Base-by-base conservation (phyloP, 1,140 invertebrate species). In the Magallana angulata region DNA sequence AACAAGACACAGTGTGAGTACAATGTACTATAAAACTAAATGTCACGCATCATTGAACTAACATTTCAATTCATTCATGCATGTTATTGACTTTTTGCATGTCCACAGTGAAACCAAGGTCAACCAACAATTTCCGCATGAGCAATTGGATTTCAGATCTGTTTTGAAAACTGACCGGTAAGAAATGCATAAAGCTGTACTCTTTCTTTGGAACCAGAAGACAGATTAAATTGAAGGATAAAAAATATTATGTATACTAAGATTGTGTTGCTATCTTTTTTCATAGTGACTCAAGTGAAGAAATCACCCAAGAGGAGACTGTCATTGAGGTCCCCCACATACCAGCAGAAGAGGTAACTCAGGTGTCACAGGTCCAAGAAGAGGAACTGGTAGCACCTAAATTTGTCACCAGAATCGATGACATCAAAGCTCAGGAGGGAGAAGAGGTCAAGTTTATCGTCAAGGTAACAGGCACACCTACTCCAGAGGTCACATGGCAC, bases 371-470 rank as follows among this genome's bases (percentile, higher is more conserved):
- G 86, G 80, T 85, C 36, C 89, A 91, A 57, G 71, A 90, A 83
- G 87, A 88, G 57, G 87, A 91, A 56, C 80, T 90, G 56, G 83
- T 89, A 82, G 86, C 90, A 48, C 93, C 92, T 87, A 90, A 91
- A 68, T 92, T 94, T 87, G 80, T 92, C 14, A 87, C 90, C 30
- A 88, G 86, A 48, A 91, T 93, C 30, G 82, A 89, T 76, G 93
- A 94, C 68, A 12, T 92, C 12, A 91, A 87, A 11, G 91, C 93
- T 9, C 90, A 91, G 60, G 98, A 99, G 95, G 98, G 98, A 91
- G 98, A 98, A 93, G 97, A 97, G 92, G 98, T 98, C 9, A 96
- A 97, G 94, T 99, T 99, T 94, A 97, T 98, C 94, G 98, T 98
- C 48, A 97, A 98, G 94, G 99, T 93, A 12, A 88, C 91, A 58